These are phyloP conservation scores for Drosophila varians DNA, from an alignment of 1,140 invertebrate species.

Conservation along the genomic window DNA sequence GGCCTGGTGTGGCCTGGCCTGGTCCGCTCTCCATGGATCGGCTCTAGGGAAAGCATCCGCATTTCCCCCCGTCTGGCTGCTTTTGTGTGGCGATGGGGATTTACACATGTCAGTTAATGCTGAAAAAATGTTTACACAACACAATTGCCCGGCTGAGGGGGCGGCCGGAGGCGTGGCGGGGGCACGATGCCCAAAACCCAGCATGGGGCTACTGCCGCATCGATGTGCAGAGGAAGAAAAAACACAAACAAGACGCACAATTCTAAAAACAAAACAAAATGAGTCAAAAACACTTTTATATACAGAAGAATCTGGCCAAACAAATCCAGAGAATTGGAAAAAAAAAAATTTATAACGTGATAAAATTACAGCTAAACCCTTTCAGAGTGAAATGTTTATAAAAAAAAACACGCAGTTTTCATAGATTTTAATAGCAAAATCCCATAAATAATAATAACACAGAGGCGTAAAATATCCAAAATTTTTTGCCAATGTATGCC, in stretches of 20 bases:
- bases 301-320: neutral
- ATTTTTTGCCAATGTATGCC: conserved; percentile 26
- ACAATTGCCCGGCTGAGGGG: conserved; percentile 58
- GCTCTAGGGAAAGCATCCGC: conserved; percentile 37
- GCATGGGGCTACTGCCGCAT: conserved; percentile 17
- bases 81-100: conserved; percentile 34
- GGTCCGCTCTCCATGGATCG: conserved; percentile 23
- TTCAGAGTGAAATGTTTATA: neutral
- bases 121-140: conserved; percentile 81
- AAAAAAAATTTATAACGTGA: neutral
- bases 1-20: neutral
- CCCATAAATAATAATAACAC: neutral
- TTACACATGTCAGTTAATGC: conserved; percentile 81
- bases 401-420: too few species aligned
- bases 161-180: neutral
- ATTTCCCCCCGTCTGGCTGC: conserved; percentile 31
- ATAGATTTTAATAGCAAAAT: neutral
- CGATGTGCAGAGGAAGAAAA: conserved; percentile 7
- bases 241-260: neutral
- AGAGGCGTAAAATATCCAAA: neutral
- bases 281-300: neutral
- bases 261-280: neutral
- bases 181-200: neutral
- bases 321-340: neutral
- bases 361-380: neutral